Conservation (phyloP, 1,140 invertebrate species). For the Euschistus heros region DNA sequence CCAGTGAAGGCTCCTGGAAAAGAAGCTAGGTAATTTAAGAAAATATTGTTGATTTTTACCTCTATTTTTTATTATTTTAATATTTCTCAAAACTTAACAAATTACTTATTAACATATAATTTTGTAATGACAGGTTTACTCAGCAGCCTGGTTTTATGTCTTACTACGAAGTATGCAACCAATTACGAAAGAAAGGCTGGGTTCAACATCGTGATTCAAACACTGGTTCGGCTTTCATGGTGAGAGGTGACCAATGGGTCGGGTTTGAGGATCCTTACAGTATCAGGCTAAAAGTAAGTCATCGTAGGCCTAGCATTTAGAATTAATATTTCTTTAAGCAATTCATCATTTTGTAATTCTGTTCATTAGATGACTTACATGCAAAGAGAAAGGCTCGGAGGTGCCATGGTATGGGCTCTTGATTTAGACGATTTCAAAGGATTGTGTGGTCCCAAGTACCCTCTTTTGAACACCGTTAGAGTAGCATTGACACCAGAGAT, state of each 20-base stretch:
- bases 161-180: slow-evolving; percentile 56
- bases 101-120: not conserved
- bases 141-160: slow-evolving; percentile 50
- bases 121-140: slow-evolving; percentile 41
- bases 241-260: slow-evolving; percentile 70
- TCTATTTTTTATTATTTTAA: no score
- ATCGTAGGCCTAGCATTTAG: no score
- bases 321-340: no score
- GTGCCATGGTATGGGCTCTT: slow-evolving; percentile 80
- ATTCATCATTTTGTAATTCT: slow-evolving; percentile 28
- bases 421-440: slow-evolving; percentile 78
- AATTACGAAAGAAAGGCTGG: slow-evolving; percentile 44
- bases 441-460: slow-evolving; percentile 58
- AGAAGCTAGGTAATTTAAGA: no score
- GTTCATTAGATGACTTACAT: slow-evolving; percentile 47
- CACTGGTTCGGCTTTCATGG: slow-evolving; percentile 57
- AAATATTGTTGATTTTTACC: no score
- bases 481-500: slow-evolving; percentile 17
- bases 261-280: slow-evolving; percentile 64
- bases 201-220: slow-evolving; percentile 44
- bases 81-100: not conserved
- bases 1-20: no score
- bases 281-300: slow-evolving; percentile 47
- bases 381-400: slow-evolving; percentile 49
- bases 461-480: slow-evolving; percentile 36